Conservation (phyloP, 2,797 vertebrate species). For the Lates japonicus region DNA sequence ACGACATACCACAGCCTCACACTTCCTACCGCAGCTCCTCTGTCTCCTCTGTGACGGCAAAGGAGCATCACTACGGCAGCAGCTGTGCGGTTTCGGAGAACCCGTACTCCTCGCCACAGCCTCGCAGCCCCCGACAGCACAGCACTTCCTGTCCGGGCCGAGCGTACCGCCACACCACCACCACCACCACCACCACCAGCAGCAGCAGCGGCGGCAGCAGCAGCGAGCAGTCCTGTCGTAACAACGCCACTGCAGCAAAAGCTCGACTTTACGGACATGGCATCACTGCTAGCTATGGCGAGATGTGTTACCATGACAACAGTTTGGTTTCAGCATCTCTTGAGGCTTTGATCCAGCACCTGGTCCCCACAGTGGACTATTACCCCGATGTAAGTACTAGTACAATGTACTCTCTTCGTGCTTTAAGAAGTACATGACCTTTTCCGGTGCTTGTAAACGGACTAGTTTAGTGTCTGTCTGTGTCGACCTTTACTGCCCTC, state of each 20-base stretch:
- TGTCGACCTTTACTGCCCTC: background rate
- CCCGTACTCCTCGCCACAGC: conserved; percentile 68
- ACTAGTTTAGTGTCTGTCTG: background rate
- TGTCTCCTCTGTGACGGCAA: conserved; percentile 39
- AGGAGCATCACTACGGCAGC: conserved; percentile 70
- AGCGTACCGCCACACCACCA: conserved; percentile 63
- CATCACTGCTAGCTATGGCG: conserved; percentile 88
- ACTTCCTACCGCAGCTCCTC: conserved; percentile 68
- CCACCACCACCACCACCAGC: background rate
- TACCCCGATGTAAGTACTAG: conserved; percentile 92
- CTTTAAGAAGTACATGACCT: background rate
- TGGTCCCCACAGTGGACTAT: conserved; percentile 96
- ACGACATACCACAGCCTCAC: conserved; percentile 76
- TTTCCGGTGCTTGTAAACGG: background rate
- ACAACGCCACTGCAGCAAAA: conserved; percentile 39
- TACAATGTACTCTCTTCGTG: background rate
- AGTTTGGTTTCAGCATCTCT: conserved; percentile 95
- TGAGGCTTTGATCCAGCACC: conserved; percentile 96
- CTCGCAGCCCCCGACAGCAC: conserved; percentile 70
- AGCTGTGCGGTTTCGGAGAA: conserved; percentile 62
- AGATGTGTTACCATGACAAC: conserved; percentile 95
- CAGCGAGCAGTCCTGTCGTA: conserved; percentile 75
- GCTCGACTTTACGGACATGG: conserved; percentile 62
- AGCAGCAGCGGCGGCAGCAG: conserved; percentile 53
- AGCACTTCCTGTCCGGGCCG: conserved; percentile 75